Conservation (phyloP, 2,797 vertebrate species). For the Amazona finschi region DNA sequence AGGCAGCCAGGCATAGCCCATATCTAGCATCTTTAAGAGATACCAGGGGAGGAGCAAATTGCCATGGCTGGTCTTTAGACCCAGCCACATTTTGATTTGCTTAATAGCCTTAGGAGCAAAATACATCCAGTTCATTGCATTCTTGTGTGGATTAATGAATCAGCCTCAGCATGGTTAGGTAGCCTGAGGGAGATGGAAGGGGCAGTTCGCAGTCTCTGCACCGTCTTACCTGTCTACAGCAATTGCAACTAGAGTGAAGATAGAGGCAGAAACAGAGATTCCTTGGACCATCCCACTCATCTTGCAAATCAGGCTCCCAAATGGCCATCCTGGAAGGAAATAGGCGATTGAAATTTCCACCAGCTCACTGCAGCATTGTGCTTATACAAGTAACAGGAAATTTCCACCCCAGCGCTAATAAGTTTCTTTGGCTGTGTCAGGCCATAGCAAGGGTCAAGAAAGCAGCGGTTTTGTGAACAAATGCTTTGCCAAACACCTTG, state of each 20-base stretch:
- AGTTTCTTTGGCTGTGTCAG: background rate
- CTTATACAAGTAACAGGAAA: background rate
- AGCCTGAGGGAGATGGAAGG: background rate
- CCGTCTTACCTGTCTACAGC: constrained; percentile 87
- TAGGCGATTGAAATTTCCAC: background rate
- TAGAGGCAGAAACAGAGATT: constrained; percentile 90
- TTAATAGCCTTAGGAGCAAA: background rate
- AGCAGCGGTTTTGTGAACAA: background rate
- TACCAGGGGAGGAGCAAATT: background rate
- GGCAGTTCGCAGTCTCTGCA: background rate
- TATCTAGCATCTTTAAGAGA: background rate
- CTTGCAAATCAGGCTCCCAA: constrained; percentile 89
- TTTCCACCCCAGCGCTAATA: background rate
- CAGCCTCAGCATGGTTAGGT: rapidly evolving
- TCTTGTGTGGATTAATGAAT: background rate
- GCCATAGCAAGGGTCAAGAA: background rate
- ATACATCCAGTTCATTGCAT: background rate
- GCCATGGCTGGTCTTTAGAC: background rate
- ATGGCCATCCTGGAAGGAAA: constrained; percentile 87
- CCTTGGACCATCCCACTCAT: constrained; percentile 92
- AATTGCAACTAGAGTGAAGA: constrained; percentile 92
- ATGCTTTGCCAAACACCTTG: rapidly evolving
- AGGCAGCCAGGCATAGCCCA: background rate
- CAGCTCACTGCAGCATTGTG: background rate
- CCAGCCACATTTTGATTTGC: rapidly evolving